Evolutionary conservation across 2,797 vertebrate species (phyloP).

Genomic region (Hypotaenidia philippensis): DNA sequence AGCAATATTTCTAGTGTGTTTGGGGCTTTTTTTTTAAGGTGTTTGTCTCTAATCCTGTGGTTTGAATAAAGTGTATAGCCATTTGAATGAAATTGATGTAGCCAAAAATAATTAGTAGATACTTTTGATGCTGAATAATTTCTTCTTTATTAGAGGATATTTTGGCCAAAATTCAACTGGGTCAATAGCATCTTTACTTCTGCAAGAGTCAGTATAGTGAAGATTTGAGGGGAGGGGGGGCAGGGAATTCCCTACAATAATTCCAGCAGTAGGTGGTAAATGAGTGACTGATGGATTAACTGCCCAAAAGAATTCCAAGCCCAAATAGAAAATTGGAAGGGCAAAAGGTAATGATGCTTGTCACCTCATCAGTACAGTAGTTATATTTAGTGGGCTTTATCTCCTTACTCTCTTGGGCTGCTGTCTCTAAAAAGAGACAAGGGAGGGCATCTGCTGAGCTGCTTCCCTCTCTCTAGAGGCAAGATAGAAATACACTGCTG

Average conservation of each 20-base stretch:
- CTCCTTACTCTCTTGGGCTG: neutral
- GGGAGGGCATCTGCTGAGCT: neutral
- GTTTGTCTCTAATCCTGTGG: neutral
- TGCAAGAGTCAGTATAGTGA: neutral
- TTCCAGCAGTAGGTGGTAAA: neutral
- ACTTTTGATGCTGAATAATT: neutral
- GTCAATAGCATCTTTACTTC: neutral
- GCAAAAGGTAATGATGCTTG: neutral
- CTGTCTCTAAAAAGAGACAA: neutral
- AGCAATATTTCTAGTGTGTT: neutral
- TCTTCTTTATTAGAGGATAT: neutral
- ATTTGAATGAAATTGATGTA: neutral
- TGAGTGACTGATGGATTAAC: neutral
- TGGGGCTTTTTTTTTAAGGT: too few relatives aligned
- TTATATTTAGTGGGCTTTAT: neutral
- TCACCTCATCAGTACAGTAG: neutral
- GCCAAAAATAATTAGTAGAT: neutral
- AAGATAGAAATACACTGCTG: neutral
- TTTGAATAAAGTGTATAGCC: neutral
- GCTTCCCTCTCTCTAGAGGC: neutral
- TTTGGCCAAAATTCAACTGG: neutral
- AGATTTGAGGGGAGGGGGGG: neutral
- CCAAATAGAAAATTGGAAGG: neutral
- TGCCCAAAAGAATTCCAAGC: neutral
- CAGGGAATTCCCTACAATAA: neutral